phyloP scores from a whole-genome alignment of 2,113 vertebrate species.

The Corythoichthys haematopterus region DNA sequence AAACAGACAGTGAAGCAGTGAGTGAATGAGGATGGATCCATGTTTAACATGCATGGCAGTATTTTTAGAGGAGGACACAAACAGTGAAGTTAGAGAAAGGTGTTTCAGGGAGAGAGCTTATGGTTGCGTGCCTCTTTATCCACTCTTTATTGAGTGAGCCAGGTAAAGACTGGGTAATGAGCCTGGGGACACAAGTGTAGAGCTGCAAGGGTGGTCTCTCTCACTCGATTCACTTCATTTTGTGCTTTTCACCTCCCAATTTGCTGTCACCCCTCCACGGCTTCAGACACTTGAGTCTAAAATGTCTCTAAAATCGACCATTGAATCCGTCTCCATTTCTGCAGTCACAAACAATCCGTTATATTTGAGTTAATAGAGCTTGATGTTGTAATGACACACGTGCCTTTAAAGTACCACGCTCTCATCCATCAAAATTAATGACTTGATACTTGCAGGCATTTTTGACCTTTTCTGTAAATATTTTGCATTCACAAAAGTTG shows the following conservation, averaged over 20 bases:
- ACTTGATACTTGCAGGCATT: neutral
- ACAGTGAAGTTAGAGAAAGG: conserved; percentile 32
- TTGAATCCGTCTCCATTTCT: conserved; percentile 12
- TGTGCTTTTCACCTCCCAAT: conserved; percentile 58
- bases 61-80: conserved; percentile 25
- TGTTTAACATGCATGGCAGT: conserved; percentile 24
- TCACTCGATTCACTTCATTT: conserved; percentile 53
- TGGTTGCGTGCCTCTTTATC: conserved; percentile 59
- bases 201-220: conserved; percentile 54
- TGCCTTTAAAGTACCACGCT: neutral
- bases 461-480: neutral
- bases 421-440: neutral
- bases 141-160: conserved; percentile 67
- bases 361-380: neutral
- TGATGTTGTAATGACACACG: neutral
- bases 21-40: conserved; percentile 21
- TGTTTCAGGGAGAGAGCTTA: conserved; percentile 30
- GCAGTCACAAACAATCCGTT: conserved; percentile 46
- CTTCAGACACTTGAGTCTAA: conserved; percentile 55
- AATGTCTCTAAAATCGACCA: conserved; percentile 45
- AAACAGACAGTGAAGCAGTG: conserved; percentile 9
- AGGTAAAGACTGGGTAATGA: conserved; percentile 61
- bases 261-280: conserved; percentile 47
- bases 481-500: neutral
- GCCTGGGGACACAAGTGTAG: conserved; percentile 63